Percentiles rank a stretch among this genome's conserved stretches.
phyloP scores from a whole-genome alignment of 2,113 vertebrate species.

The Zosterops pallidus region DNA sequence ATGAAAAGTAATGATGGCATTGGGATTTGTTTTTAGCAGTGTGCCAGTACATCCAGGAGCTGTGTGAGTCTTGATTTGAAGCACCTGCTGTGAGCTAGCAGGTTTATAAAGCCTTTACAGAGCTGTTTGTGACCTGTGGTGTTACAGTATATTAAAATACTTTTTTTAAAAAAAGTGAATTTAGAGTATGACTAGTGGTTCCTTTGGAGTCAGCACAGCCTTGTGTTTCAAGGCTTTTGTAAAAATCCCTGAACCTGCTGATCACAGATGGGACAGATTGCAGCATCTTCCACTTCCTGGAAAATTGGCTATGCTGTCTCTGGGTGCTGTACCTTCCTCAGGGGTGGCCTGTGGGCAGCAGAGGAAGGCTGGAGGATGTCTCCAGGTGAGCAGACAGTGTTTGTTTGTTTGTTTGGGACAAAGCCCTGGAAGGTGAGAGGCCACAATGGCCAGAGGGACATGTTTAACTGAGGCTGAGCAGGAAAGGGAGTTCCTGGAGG shows the following conservation, averaged over 20 bases:
- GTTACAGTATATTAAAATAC: background rate
- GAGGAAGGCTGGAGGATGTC: background rate
- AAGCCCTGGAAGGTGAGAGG: background rate
- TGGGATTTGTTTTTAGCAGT: constrained; percentile 34
- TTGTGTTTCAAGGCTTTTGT: background rate
- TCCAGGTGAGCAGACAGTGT: background rate
- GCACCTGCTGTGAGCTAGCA: background rate
- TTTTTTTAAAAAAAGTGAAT: background rate
- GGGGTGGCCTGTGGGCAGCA: background rate
- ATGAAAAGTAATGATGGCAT: constrained; percentile 5
- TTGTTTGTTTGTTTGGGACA: background rate
- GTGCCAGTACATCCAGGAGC: background rate
- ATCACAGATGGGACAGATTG: background rate
- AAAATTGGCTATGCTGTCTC: background rate
- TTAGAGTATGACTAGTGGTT: background rate
- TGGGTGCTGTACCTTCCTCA: background rate
- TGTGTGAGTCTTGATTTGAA: background rate
- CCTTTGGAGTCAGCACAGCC: background rate
- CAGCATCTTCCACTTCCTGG: background rate
- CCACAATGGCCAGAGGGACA: background rate
- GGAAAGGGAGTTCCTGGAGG: background rate
- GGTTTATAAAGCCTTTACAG: constrained; percentile 1
- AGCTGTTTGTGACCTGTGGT: background rate
- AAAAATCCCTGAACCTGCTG: background rate
- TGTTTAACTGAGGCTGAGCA: background rate